Evolutionary conservation across 2,113 vertebrate species (phyloP).

Genomic region (Hippocampus zosterae): DNA sequence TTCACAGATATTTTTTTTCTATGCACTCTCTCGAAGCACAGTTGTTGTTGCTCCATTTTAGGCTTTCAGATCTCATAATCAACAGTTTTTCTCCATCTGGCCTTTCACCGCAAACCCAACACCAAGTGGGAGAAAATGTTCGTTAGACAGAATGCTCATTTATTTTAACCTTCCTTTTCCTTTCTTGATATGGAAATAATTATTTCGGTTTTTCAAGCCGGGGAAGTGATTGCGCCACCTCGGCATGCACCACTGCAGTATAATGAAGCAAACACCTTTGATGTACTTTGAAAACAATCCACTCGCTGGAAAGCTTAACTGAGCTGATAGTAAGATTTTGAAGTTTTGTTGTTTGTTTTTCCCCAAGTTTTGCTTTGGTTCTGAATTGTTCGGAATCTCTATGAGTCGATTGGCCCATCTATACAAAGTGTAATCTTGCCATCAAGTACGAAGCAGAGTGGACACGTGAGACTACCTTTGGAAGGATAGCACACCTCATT

Average conservation of each 20-base stretch:
- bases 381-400: no score
- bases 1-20: no score
- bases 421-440: neutral
- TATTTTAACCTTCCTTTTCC: conserved; percentile 17
- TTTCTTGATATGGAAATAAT: conserved; percentile 17
- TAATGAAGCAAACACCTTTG: conserved; percentile 17
- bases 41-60: no score
- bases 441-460: neutral
- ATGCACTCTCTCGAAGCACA: no score
- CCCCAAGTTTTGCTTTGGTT: no score
- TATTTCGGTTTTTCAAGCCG: conserved; percentile 3
- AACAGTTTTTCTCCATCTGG: conserved; percentile 23
- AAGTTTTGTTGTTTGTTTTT: no score
- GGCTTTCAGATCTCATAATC: conserved; percentile 11
- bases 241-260: conserved; percentile 3
- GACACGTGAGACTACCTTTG: neutral
- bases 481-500: neutral
- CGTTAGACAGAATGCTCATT: conserved; percentile 17
- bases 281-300: neutral
- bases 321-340: no score
- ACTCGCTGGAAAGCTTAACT: conserved; percentile 4
- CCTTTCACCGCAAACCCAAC: conserved; percentile 14
- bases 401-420: no score
- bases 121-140: conserved; percentile 4
- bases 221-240: conserved; percentile 12